These are phyloP conservation scores for Lepus europaeus DNA, from an alignment of 2,113 vertebrate genomes.

Conservation along the genomic window DNA sequence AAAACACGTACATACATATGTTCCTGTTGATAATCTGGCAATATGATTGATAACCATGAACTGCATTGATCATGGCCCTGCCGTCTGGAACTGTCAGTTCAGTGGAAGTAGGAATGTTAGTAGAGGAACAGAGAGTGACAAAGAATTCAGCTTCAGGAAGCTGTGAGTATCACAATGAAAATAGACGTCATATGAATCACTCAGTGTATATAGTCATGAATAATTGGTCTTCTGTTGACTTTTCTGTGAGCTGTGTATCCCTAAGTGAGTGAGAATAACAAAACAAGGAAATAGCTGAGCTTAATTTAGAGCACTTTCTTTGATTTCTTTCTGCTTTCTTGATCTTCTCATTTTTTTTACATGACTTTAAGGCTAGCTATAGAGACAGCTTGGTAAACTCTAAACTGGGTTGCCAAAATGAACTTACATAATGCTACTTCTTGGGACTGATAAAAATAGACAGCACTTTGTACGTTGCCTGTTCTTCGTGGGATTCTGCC, in stretches of 20 bases:
- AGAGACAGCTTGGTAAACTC: conserved; percentile 5
- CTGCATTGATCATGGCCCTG: neutral
- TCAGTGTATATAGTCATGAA: neutral
- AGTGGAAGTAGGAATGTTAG: neutral
- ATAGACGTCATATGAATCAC: neutral
- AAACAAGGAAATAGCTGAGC: neutral
- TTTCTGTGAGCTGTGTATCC: neutral
- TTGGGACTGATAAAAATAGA: conserved; percentile 60
- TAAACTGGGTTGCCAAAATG: conserved; percentile 51
- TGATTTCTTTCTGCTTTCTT: neutral
- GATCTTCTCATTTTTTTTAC: conserved; percentile 6
- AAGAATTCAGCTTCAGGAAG: neutral
- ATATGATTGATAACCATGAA: neutral
- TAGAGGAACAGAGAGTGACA: neutral
- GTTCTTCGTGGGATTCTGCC: conserved; percentile 31
- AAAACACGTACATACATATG: neutral
- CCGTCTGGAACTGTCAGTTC: neutral
- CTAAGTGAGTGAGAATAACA: neutral
- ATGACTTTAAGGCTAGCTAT: neutral
- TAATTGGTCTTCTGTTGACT: neutral
- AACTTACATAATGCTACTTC: conserved; percentile 51
- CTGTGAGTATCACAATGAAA: neutral
- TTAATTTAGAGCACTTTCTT: neutral
- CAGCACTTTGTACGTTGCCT: neutral
- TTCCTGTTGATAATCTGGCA: neutral